Conservation (phyloP, 2,113 vertebrate species). For the Girardinichthys multiradiatus region DNA sequence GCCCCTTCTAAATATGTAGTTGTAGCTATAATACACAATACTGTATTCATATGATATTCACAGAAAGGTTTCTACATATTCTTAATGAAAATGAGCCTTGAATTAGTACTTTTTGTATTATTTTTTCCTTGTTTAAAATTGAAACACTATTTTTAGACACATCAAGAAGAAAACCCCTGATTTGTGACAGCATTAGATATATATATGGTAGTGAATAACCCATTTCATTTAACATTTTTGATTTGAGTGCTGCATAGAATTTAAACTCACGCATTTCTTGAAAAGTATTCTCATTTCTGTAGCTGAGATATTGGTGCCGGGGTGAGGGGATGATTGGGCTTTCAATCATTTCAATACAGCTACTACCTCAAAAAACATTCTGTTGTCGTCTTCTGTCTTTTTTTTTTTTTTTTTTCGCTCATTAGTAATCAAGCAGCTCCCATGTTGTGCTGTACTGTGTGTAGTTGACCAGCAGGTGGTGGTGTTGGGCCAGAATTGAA, state of each 20-base stretch:
- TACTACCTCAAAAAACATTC: slow-evolving; percentile 75
- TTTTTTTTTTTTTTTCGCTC: background rate
- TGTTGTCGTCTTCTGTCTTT: slow-evolving; percentile 18
- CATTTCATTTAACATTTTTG: slow-evolving; percentile 65
- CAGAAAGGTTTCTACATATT: slow-evolving; percentile 36
- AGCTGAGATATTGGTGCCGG: slow-evolving; percentile 73
- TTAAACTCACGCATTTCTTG: slow-evolving; percentile 46
- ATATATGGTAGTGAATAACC: slow-evolving; percentile 52
- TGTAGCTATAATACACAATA: slow-evolving; percentile 32
- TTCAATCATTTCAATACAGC: slow-evolving; percentile 82
- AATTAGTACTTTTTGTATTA: slow-evolving; percentile 42
- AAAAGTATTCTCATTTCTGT: slow-evolving; percentile 74
- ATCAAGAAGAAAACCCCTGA: slow-evolving; percentile 43
- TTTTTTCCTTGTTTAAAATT: slow-evolving; percentile 52
- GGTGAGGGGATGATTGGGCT: slow-evolving; percentile 72
- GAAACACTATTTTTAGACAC: slow-evolving; percentile 48
- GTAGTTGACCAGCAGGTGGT: slow-evolving; percentile 13
- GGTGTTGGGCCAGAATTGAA: background rate
- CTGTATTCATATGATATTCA: slow-evolving; percentile 45
- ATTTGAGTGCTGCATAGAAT: slow-evolving; percentile 59
- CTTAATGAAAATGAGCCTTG: slow-evolving; percentile 34
- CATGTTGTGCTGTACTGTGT: background rate
- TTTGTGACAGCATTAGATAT: slow-evolving; percentile 56
- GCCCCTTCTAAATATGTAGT: slow-evolving; percentile 39
- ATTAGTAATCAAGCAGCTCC: background rate